Conservation (phyloP, 2,888 invertebrate species). For the Rhabditoides inermis region DNA sequence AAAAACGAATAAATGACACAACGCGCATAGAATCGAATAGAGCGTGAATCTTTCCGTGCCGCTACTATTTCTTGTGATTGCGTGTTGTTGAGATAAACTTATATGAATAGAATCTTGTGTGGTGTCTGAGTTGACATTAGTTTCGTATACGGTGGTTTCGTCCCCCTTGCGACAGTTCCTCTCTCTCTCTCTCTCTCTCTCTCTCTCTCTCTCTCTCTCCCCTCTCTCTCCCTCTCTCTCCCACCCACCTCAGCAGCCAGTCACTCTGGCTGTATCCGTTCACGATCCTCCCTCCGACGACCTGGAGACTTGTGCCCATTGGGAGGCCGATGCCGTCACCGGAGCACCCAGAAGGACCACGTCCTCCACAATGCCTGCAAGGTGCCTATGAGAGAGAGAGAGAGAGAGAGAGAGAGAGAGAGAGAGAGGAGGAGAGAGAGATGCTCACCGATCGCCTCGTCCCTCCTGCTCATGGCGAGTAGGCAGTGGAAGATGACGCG, state of each 20-base stretch:
- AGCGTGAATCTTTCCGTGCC: too few species aligned
- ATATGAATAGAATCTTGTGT: too few species aligned
- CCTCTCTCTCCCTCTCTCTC: neutral
- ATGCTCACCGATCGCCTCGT: conserved; percentile 28
- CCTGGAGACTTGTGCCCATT: conserved; percentile 58
- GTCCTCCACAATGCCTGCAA: conserved; percentile 63
- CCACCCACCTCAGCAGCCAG: conserved; percentile 60
- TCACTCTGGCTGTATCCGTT: conserved; percentile 65
- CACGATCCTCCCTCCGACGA: conserved; percentile 63
- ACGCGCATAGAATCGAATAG: too few species aligned
- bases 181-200: neutral
- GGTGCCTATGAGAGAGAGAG: neutral
- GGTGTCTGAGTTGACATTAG: too few species aligned
- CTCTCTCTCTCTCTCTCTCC: neutral
- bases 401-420: neutral
- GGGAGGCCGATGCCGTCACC: conserved; percentile 59
- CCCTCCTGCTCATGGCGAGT: conserved; percentile 56
- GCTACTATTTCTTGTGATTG: too few species aligned
- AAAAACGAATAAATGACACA: too few species aligned
- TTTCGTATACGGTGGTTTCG: too few species aligned
- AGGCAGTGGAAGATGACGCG: conserved; percentile 65
- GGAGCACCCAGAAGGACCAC: conserved; percentile 64
- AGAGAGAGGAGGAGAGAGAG: neutral
- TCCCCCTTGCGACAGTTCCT: too few species aligned
- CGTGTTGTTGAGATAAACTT: too few species aligned